These are phyloP conservation scores for Macheiramphus alcinus DNA, from an alignment of 2,113 vertebrate species.

Conservation along the genomic window DNA sequence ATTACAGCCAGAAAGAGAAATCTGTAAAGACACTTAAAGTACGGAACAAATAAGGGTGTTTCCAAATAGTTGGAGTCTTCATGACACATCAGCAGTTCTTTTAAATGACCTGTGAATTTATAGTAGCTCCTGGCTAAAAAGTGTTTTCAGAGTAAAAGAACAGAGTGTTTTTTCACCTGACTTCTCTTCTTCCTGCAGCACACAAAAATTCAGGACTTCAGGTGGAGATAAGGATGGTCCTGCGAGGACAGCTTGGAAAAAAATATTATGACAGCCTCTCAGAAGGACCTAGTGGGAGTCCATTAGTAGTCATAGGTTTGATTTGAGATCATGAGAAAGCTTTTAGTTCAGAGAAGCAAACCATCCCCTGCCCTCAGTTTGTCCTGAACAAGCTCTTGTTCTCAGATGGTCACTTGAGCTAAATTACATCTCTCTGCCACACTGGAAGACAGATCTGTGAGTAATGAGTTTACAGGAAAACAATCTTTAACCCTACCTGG, in stretches of 20 bases:
- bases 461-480: conserved; percentile 1
- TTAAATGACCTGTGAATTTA: conserved; percentile 16
- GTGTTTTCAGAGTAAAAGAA: neutral
- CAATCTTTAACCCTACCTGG: neutral
- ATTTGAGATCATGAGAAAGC: conserved; percentile 18
- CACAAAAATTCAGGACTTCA: neutral
- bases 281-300: neutral
- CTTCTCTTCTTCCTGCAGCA: neutral
- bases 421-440: neutral
- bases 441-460: neutral
- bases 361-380: neutral
- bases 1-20: neutral
- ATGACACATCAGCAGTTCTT: neutral
- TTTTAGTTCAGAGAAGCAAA: conserved; percentile 12
- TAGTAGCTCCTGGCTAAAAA: neutral
- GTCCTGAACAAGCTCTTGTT: conserved; percentile 2
- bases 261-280: neutral
- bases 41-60: neutral
- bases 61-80: neutral
- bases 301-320: conserved; percentile 15
- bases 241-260: neutral
- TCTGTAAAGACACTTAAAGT: neutral
- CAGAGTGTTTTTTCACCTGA: neutral
- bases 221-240: neutral
- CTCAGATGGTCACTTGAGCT: conserved; percentile 1